These are phyloP conservation scores for Myotis daubentonii DNA, from an alignment of 2,797 vertebrate genomes.

Conservation along the genomic window DNA sequence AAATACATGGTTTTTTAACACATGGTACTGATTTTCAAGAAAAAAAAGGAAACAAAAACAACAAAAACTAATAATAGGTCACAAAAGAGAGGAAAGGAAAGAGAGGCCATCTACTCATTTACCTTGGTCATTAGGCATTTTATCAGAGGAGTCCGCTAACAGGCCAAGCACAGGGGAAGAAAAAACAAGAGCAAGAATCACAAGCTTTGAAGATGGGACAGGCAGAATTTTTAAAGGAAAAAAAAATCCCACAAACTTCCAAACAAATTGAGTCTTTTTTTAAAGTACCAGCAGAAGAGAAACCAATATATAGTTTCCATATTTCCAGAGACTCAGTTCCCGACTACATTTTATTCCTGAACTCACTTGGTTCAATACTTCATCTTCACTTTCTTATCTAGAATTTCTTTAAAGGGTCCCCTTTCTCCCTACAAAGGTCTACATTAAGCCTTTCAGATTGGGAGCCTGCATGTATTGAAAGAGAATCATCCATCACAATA, in stretches of 20 bases:
- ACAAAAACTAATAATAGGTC: constrained; percentile 64
- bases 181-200: constrained; percentile 90
- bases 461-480: background rate
- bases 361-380: constrained; percentile 28
- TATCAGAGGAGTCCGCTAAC: constrained; percentile 99
- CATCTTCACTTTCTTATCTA: constrained; percentile 39
- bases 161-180: constrained; percentile 91
- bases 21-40: constrained; percentile 59
- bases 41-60: constrained; percentile 11
- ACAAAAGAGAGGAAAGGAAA: constrained; percentile 78
- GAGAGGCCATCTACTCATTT: constrained; percentile 87
- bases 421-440: background rate
- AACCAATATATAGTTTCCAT: background rate
- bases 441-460: background rate
- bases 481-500: background rate
- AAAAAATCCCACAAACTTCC: constrained; percentile 58
- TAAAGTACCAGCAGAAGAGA: background rate
- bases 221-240: constrained; percentile 69
- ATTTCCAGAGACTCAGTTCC: constrained; percentile 7
- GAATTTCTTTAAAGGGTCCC: constrained; percentile 14
- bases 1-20: constrained; percentile 38
- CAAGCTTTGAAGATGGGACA: constrained; percentile 82
- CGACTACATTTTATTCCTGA: constrained; percentile 30
- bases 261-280: background rate
- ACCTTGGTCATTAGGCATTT: constrained; percentile 99